These are phyloP conservation scores for Clanis bilineata DNA, from an alignment of 2,888 invertebrate genomes.

Conservation along the genomic window DNA sequence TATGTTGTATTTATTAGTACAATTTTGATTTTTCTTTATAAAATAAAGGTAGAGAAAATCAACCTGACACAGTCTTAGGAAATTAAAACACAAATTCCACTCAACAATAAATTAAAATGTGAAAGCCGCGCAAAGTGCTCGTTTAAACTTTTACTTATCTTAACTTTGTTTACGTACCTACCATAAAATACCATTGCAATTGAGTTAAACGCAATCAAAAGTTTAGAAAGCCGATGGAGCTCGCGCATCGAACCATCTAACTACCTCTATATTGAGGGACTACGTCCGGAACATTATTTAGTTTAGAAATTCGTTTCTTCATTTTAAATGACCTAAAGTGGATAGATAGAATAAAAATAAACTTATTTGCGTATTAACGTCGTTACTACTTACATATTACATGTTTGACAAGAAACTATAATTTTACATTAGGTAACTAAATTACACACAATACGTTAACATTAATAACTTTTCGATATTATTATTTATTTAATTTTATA, in stretches of 20 bases:
- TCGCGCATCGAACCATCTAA: background rate
- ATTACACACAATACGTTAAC: too few species aligned
- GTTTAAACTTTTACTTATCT: background rate
- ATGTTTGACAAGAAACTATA: too few species aligned
- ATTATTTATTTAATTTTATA: too few species aligned
- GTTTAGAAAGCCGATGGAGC: constrained; percentile 7
- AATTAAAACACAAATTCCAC: background rate
- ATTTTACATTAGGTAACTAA: too few species aligned
- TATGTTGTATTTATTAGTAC: too few species aligned
- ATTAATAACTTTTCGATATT: too few species aligned
- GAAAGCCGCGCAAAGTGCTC: background rate
- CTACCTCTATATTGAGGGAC: background rate
- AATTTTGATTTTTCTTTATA: background rate
- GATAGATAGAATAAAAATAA: too few species aligned
- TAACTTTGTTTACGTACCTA: background rate
- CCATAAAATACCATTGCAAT: background rate
- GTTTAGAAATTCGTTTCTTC: too few species aligned
- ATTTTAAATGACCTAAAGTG: too few species aligned
- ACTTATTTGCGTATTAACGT: too few species aligned
- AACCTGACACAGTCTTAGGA: background rate
- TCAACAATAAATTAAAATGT: background rate
- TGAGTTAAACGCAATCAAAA: constrained; percentile 5
- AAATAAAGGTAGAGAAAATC: background rate
- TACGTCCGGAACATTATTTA: background rate
- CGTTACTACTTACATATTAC: too few species aligned